These are phyloP conservation scores for Bimastos eiseni DNA, from an alignment of 2,888 invertebrate species.

Conservation along the genomic window DNA sequence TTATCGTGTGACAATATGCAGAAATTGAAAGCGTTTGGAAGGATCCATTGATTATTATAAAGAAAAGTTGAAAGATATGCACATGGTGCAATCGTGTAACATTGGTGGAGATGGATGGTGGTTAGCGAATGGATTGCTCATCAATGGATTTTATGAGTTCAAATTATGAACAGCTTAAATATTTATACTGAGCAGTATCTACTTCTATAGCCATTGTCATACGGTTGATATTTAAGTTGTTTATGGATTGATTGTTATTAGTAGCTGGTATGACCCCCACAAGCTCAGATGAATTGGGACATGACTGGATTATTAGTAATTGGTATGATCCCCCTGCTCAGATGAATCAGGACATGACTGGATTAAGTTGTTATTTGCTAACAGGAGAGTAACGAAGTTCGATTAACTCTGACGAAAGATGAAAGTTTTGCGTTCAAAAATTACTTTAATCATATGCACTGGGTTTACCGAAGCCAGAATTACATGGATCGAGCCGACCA, in stretches of 20 bases:
- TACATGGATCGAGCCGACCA: slow-evolving; percentile 1
- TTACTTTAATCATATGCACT: not conserved
- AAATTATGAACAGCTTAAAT: not conserved
- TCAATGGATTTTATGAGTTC: not conserved
- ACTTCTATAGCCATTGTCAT: not conserved
- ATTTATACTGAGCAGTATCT: not conserved
- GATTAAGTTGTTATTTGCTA: not conserved
- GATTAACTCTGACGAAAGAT: not conserved
- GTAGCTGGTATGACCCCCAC: not conserved
- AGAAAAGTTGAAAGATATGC: not conserved
- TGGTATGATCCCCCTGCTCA: not conserved
- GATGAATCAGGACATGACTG: not conserved
- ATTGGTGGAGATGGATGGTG: not conserved
- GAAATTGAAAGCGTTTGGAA: not conserved
- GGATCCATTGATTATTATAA: not conserved
- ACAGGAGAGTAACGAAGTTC: not conserved
- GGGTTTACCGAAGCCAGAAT: not conserved
- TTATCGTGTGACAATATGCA: not conserved
- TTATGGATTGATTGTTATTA: not conserved
- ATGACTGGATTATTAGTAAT: not conserved
- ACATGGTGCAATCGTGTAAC: not conserved
- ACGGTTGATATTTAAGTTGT: not conserved
- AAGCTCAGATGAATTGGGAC: not conserved
- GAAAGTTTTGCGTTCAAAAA: not conserved
- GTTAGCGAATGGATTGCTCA: not conserved